These are phyloP conservation scores for Dryomyza anilis DNA, from an alignment of 2,888 invertebrate species.

Conservation along the genomic window DNA sequence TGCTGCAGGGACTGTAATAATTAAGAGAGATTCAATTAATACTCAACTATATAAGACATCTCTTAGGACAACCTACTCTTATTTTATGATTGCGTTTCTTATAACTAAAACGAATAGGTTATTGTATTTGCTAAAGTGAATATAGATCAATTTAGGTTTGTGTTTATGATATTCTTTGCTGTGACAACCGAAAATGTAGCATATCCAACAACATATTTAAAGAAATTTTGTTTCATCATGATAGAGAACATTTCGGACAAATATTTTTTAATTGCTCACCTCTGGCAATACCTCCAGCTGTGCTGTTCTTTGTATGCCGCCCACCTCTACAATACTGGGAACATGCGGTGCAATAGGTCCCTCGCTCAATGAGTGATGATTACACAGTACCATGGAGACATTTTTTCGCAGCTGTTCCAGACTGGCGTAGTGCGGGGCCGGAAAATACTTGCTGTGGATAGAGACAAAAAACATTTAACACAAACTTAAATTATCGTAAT, in stretches of 20 bases:
- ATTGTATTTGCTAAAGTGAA: too few species aligned
- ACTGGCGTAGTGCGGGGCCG: conserved; percentile 42
- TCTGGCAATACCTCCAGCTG: conserved; percentile 21
- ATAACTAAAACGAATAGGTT: too few species aligned
- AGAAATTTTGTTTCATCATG: too few species aligned
- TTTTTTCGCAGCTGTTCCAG: conserved; percentile 43
- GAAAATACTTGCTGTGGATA: conserved; percentile 44
- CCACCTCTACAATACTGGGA: conserved; percentile 50
- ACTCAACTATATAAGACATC: background rate
- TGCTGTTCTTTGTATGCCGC: conserved; percentile 45
- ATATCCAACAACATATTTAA: too few species aligned
- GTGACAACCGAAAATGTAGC: too few species aligned
- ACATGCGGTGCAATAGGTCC: conserved; percentile 49
- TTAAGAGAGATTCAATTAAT: background rate
- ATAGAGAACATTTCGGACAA: too few species aligned
- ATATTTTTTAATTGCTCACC: too few species aligned
- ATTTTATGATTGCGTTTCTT: too few species aligned
- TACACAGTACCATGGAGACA: conserved; percentile 47
- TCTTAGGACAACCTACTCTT: conserved; percentile 28
- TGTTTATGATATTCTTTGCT: too few species aligned
- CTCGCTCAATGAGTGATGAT: conserved; percentile 52
- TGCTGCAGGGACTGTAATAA: background rate
- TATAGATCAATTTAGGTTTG: too few species aligned
- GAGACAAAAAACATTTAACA: background rate
- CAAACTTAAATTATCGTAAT: too few species aligned